Evolutionary conservation across 2,113 vertebrate species (phyloP).

Genomic region (Perccottus glenii): DNA sequence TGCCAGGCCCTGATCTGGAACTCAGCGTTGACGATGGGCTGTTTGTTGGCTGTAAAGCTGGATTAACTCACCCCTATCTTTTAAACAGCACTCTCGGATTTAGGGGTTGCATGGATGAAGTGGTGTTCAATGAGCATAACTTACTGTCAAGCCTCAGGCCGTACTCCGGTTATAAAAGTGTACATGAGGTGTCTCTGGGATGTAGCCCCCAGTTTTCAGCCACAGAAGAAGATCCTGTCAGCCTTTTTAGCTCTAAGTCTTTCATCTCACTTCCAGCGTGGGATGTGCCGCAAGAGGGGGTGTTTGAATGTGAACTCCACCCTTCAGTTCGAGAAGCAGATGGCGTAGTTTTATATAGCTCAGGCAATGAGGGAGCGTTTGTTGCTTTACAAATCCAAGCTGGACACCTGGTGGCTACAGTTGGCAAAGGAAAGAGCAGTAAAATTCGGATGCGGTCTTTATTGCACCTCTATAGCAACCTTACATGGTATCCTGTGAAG

Average conservation of each 20-base stretch:
- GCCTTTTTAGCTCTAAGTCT: slow-evolving; percentile 88
- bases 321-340: slow-evolving; percentile 65
- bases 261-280: slow-evolving; percentile 82
- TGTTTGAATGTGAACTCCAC: slow-evolving; percentile 81
- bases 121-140: slow-evolving; percentile 83
- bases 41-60: slow-evolving; percentile 79
- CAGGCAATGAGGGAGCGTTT: slow-evolving; percentile 78
- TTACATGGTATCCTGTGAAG: slow-evolving; percentile 81
- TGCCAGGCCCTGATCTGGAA: slow-evolving; percentile 75
- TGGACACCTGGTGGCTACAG: slow-evolving; percentile 76
- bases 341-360: slow-evolving; percentile 84
- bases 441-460: slow-evolving; percentile 77
- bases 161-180: slow-evolving; percentile 81
- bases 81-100: slow-evolving; percentile 66
- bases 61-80: slow-evolving; percentile 75
- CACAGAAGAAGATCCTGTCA: slow-evolving; percentile 82
- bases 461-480: slow-evolving; percentile 69
- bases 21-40: slow-evolving; percentile 84
- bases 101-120: slow-evolving; percentile 84
- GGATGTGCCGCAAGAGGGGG: slow-evolving; percentile 70
- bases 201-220: slow-evolving; percentile 88
- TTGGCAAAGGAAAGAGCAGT: slow-evolving; percentile 69
- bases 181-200: slow-evolving; percentile 86
- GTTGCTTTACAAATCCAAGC: slow-evolving; percentile 83
- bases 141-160: slow-evolving; percentile 82